Evolutionary conservation across 2,797 vertebrate genomes (phyloP), one percentile per base, ranked within the genome.

Genomic region (Sciurus carolinensis): DNA sequence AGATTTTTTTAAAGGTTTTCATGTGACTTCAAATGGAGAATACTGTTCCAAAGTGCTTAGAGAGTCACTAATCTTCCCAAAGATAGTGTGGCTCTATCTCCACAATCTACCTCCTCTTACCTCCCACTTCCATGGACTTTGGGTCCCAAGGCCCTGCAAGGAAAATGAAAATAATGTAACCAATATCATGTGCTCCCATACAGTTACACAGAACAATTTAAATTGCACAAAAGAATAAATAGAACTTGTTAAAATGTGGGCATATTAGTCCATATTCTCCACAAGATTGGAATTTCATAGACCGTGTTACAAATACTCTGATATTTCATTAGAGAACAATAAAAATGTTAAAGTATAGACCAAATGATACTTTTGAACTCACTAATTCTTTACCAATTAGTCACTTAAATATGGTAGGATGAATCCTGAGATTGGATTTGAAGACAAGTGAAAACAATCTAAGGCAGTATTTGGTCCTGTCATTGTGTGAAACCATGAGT

Each of bases 341-440:
- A 89, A 91, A 94, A 88, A 42, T 77, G 52, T 28, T 67, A 84
- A 91, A 50, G 57, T 66, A 62, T 39, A 30, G 50, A 4, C 59
- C 39, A 84, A 93, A 88, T 80, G 73, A 44, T 64, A 71, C 54
- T 75, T 92, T 89, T 90, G 57, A 96, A 73, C 50, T 80, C 66
- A 73, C 28, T 82, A 71, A n/a, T 50, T 26, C 10, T 71, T 84
- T 59, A 47, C 39, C 33, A 57, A 13, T 84, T 54, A 30, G 22
- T 89, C 73, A 59, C 57, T 59, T 59, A 87, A 87, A 52, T 67
- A 64, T 83, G 42, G 47, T 59, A 72, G 72, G 54, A 67, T n/a
- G 18, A 93, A 30, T 3, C 30, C 52, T 95, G 76, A 26, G 66
- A 39, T 28, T 82, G 44, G 28, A 80, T 93, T 90, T 18, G 17